These are phyloP conservation scores for Tetranychus urticae DNA, from an alignment of 1,140 invertebrate species.

Conservation along the genomic window DNA sequence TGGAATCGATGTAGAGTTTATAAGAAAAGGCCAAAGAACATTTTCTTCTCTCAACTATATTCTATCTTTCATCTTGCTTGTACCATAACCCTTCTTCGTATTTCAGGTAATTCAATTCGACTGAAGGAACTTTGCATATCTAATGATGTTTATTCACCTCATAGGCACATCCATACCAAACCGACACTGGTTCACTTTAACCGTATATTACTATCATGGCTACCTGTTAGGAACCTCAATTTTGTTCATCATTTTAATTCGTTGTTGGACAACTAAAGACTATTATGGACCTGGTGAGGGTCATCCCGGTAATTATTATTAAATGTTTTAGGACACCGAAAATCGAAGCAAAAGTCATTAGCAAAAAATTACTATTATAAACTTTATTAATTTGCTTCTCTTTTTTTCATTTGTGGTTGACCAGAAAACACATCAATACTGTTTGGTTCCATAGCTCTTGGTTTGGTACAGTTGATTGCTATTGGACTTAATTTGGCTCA, in stretches of 20 bases:
- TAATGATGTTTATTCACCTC: not conserved
- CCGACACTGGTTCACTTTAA: not conserved
- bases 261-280: constrained; percentile 5
- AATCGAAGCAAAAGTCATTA: no score
- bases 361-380: no score
- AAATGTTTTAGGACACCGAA: not conserved
- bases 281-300: not conserved
- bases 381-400: not conserved
- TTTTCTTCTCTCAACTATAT: constrained; percentile 7
- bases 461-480: constrained; percentile 7
- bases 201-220: not conserved
- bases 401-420: not conserved
- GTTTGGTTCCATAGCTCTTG: constrained; percentile 3
- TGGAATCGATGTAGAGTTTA: not conserved
- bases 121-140: not conserved
- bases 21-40: not conserved
- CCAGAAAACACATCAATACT: constrained; percentile 4
- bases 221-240: constrained; percentile 4
- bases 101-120: not conserved
- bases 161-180: not conserved
- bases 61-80: constrained; percentile 5
- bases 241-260: constrained; percentile 4
- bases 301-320: not conserved
- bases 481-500: constrained; percentile 2
- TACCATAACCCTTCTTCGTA: constrained; percentile 2